These are phyloP conservation scores for Micropterix aruncella DNA, from an alignment of 2,888 invertebrate genomes.

Conservation along the genomic window DNA sequence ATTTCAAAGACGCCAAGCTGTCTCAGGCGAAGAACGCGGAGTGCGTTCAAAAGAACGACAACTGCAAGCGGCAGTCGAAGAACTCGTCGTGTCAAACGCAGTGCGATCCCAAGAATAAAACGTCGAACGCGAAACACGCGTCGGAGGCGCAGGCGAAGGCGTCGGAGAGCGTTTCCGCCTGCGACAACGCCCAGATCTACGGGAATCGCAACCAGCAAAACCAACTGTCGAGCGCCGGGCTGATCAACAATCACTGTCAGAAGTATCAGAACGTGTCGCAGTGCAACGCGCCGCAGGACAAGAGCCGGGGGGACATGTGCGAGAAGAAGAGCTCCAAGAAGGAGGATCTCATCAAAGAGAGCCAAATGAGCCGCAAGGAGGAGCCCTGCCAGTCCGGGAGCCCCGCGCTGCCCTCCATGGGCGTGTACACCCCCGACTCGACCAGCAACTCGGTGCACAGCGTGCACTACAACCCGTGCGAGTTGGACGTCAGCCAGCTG, in stretches of 20 bases:
- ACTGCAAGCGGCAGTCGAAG: conserved; percentile 32
- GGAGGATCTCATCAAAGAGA: conserved; percentile 28
- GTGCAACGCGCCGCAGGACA: conserved; percentile 21
- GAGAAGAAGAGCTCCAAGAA: conserved; percentile 34
- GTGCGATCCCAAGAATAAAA: conserved; percentile 28
- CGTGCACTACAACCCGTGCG: conserved; percentile 65
- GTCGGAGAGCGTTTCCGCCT: conserved; percentile 24
- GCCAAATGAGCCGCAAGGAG: conserved; percentile 20
- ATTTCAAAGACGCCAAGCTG: conserved; percentile 30
- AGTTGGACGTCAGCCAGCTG: conserved; percentile 70
- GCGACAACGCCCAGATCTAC: conserved; percentile 23
- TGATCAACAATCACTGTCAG: conserved; percentile 24
- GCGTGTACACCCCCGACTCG: conserved; percentile 75
- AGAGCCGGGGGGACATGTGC: conserved; percentile 20
- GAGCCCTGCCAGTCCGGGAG: conserved; percentile 33
- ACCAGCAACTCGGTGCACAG: conserved; percentile 73
- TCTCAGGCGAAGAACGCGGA: conserved; percentile 26
- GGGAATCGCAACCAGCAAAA: conserved; percentile 23
- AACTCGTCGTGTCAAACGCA: conserved; percentile 34
- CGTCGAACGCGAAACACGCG: conserved; percentile 23
- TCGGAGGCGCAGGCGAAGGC: conserved; percentile 25
- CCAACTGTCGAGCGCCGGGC: conserved; percentile 20
- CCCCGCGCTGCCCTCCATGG: conserved; percentile 63
- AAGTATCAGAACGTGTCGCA: conserved; percentile 17
- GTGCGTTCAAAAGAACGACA: conserved; percentile 27